These are phyloP conservation scores for Pycnomerus fuliginosus DNA, from an alignment of 2,888 invertebrate genomes.

Conservation along the genomic window DNA sequence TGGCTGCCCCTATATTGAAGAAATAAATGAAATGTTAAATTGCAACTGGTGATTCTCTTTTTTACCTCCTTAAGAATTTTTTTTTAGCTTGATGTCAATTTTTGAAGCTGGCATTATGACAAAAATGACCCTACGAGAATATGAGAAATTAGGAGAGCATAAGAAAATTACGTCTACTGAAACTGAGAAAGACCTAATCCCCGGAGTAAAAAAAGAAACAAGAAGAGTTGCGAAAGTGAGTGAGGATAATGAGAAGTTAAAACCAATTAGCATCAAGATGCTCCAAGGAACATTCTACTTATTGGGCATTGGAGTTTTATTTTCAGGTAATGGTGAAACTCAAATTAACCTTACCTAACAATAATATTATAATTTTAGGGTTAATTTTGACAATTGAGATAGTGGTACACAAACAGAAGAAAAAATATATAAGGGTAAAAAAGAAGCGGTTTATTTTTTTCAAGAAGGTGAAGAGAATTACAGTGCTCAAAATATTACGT, in stretches of 20 bases:
- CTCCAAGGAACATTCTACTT: constrained; percentile 73
- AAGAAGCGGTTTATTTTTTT: constrained; percentile 11
- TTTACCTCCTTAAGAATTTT: too few relatives aligned
- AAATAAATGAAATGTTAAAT: constrained; percentile 67
- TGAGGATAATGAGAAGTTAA: constrained; percentile 52
- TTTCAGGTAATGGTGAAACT: constrained; percentile 56
- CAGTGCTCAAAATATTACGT: constrained; percentile 6
- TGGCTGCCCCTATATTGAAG: constrained; percentile 73
- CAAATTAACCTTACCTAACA: not conserved
- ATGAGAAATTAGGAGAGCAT: constrained; percentile 66
- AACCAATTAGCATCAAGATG: constrained; percentile 70
- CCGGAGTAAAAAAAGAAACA: constrained; percentile 33
- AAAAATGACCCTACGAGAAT: constrained; percentile 76
- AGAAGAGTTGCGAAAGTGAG: constrained; percentile 37
- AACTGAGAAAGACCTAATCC: constrained; percentile 40
- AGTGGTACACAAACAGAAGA: constrained; percentile 30
- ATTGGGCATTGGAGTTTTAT: constrained; percentile 62
- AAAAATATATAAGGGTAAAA: constrained; percentile 20
- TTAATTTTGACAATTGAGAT: constrained; percentile 36
- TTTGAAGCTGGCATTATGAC: constrained; percentile 76
- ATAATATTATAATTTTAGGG: constrained; percentile 22
- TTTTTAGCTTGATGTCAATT: constrained; percentile 49
- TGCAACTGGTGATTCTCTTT: not conserved
- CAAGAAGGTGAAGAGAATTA: constrained; percentile 9
- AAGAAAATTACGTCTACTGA: constrained; percentile 53